Base-by-base conservation (phyloP, 2,888 invertebrate genomes). In the Morinoia aosen region DNA sequence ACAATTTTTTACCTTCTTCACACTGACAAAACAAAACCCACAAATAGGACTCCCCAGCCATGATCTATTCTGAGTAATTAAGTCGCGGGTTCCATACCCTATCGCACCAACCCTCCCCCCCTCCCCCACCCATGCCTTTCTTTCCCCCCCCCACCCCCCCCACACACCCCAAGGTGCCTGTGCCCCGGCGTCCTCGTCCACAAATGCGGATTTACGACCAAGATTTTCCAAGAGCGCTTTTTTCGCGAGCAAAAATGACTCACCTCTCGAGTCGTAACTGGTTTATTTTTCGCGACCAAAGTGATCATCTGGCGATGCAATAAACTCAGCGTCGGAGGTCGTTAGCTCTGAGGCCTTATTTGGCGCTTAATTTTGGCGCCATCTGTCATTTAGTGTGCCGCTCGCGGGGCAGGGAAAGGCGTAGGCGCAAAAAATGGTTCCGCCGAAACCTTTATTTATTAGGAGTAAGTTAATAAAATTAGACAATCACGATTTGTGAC, bases 201-300 rank as follows among this genome's bases (percentile, higher is more conserved):
- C 90, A 90, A 90, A 90, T 90, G 90, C 90, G 90, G 48, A 90
- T 90, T 90, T 90, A 90, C 48, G 90, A 40, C 7, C 90, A 11
- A 12, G 90, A 40, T 12, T 90, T 90, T 90, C 90, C 90, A 33
- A 64, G n/a, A 40, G 90, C 48, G 39, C 12, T 14, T 90, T 90
- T 90, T 40, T 90, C 39, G 48, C 12, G 40, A 11, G 48, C 11
- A 39, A 90, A 90, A 90, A 40, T 90, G 39, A 90, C 40, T 90
- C 90, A 48, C 90, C 90, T 90, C 90, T 39, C 48, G 90, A 90
- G 90, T 48, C 90, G 90, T 90, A 90, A 90, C 39, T 90, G 90
- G 90, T 90, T 90, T 90, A 90, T 48, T 90, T 90, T 90, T 48
- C 39, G 90, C 90, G 90, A 5, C 40, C 90, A 40, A 90, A 90